These are phyloP conservation scores for Anseranas semipalmata DNA, from an alignment of 2,113 vertebrate genomes.

Conservation along the genomic window DNA sequence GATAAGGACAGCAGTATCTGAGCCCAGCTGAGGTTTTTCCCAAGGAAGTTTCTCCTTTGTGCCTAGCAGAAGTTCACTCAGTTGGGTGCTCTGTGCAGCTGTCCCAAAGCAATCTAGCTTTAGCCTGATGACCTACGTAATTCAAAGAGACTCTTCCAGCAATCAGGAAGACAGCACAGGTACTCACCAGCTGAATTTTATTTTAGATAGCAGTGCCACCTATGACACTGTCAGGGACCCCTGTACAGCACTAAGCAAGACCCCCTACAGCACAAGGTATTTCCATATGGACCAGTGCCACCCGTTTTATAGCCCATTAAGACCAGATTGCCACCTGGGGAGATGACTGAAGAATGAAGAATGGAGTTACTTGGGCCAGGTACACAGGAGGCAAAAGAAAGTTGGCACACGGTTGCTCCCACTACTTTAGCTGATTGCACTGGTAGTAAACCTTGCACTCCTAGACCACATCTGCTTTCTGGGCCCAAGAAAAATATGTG, in stretches of 20 bases:
- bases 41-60: background rate
- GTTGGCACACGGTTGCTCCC: rapidly evolving
- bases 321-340: background rate
- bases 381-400: background rate
- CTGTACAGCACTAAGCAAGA: background rate
- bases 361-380: conserved; percentile 40
- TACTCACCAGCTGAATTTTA: background rate
- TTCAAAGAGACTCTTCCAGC: background rate
- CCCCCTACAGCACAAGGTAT: background rate
- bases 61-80: background rate
- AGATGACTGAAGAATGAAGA: conserved; percentile 26
- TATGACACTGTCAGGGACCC: background rate
- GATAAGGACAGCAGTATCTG: background rate
- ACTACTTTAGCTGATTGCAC: conserved; percentile 9
- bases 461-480: background rate
- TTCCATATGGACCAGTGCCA: background rate
- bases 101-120: background rate
- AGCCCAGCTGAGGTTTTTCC: background rate
- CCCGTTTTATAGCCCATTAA: background rate
- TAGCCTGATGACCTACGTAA: rapidly evolving
- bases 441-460: conserved; percentile 13
- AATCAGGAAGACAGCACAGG: rapidly evolving
- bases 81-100: background rate
- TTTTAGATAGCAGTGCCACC: background rate
- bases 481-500: background rate